Conservation (phyloP, 2,113 vertebrate species). For the Perca fluviatilis region DNA sequence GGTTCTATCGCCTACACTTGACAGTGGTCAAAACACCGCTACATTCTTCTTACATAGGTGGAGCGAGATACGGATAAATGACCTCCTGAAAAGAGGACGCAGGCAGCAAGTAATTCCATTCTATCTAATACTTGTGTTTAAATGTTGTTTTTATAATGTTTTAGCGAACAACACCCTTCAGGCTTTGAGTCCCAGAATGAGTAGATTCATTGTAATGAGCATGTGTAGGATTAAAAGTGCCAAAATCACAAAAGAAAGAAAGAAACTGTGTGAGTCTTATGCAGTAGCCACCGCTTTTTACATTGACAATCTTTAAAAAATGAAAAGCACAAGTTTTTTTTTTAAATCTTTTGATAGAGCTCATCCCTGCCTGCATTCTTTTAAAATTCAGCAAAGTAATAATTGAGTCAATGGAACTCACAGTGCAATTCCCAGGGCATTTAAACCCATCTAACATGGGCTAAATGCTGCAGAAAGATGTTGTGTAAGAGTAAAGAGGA, state of each 20-base stretch:
- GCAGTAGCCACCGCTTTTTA: background rate
- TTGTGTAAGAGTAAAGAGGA: background rate
- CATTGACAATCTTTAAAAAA: background rate
- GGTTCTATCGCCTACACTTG: background rate
- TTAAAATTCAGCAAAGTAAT: background rate
- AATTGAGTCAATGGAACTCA: background rate
- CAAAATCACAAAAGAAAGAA: constrained; percentile 67
- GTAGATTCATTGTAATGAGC: constrained; percentile 14
- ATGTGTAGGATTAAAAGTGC: constrained; percentile 74
- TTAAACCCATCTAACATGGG: background rate
- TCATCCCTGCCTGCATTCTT: background rate
- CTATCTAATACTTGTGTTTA: constrained; percentile 20
- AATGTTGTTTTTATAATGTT: constrained; percentile 42
- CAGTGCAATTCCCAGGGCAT: background rate
- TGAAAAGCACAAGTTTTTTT: background rate
- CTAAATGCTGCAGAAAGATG: background rate
- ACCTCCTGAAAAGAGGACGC: constrained; percentile 5
- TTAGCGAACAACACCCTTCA: constrained; percentile 9
- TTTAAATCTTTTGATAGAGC: background rate
- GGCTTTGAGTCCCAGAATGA: constrained; percentile 40
- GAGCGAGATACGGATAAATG: background rate
- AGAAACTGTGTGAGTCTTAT: constrained; percentile 72
- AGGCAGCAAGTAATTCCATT: background rate
- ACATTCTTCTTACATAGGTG: background rate
- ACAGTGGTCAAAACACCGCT: background rate